These are phyloP conservation scores for Ypsolopha scabrella DNA, from an alignment of 2,888 invertebrate species.

Conservation along the genomic window DNA sequence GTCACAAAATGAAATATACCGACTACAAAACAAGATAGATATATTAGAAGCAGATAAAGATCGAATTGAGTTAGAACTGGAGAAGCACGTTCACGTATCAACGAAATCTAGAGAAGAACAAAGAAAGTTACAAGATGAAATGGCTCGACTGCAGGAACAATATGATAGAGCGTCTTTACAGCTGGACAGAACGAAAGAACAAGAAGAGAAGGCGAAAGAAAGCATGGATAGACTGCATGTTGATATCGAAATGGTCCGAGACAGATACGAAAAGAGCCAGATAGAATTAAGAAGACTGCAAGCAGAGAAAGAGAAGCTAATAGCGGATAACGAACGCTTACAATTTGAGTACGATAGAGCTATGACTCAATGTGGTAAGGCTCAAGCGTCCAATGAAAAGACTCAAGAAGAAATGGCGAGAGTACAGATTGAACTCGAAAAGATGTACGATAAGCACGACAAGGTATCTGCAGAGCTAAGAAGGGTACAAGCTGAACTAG, in stretches of 20 bases:
- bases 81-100: conserved; percentile 83
- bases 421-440: conserved; percentile 88
- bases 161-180: conserved; percentile 90
- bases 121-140: conserved; percentile 88
- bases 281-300: conserved; percentile 85
- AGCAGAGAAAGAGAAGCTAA: conserved; percentile 87
- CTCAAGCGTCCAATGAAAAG: conserved; percentile 87
- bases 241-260: conserved; percentile 89
- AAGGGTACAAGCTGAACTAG: conserved; percentile 83
- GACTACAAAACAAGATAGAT: conserved; percentile 90
- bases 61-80: conserved; percentile 85
- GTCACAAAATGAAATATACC: conserved; percentile 89
- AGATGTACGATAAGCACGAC: conserved; percentile 92
- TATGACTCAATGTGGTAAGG: conserved; percentile 87
- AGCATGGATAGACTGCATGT: conserved; percentile 81
- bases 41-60: conserved; percentile 90
- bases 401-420: conserved; percentile 91
- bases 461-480: conserved; percentile 85
- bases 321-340: conserved; percentile 85
- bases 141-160: conserved; percentile 87
- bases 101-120: conserved; percentile 88
- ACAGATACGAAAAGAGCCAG: conserved; percentile 89
- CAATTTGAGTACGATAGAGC: conserved; percentile 89
- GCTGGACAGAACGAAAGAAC: conserved; percentile 86
- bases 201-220: conserved; percentile 91